These are phyloP conservation scores for Apeltes quadracus DNA, from an alignment of 2,113 vertebrate species.

Conservation along the genomic window DNA sequence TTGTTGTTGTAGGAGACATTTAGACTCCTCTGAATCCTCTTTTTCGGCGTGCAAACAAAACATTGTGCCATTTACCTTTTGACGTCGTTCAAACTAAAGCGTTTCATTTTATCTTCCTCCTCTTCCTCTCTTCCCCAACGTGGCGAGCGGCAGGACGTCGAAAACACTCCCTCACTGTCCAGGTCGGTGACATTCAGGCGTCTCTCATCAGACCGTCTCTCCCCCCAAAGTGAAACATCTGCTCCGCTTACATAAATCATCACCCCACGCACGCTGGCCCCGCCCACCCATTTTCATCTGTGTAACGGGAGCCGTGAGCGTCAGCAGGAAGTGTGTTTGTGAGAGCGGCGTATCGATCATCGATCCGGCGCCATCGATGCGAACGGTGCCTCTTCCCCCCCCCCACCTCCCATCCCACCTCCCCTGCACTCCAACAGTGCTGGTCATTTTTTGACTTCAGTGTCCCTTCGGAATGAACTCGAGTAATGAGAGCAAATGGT, in stretches of 20 bases:
- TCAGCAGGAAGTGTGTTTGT: conserved; percentile 76
- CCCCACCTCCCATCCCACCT: too few species aligned
- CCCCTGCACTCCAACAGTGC: too few species aligned
- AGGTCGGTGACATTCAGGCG: conserved; percentile 60
- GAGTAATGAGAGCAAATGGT: conserved; percentile 62
- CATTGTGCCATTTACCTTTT: conserved; percentile 4
- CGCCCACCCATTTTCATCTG: conserved; percentile 74
- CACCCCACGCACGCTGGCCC: conserved; percentile 62
- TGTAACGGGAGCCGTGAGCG: conserved; percentile 67
- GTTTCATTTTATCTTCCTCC: neutral
- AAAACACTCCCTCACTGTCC: conserved; percentile 40
- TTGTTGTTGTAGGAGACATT: neutral
- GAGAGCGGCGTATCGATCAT: conserved; percentile 76
- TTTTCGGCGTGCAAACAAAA: too few species aligned
- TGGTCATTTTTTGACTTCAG: conserved; percentile 50
- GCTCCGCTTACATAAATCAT: conserved; percentile 72
- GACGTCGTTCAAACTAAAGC: neutral
- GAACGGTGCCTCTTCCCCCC: conserved; percentile 32
- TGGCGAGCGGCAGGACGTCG: conserved; percentile 1
- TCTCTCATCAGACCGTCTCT: conserved; percentile 55
- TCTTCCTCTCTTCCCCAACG: conserved; percentile 1
- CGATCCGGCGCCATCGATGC: conserved; percentile 75
- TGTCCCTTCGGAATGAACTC: conserved; percentile 45
- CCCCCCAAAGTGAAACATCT: conserved; percentile 69
- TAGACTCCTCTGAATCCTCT: neutral